Conservation (phyloP, 2,113 vertebrate genomes). For the Mustela lutreola region DNA sequence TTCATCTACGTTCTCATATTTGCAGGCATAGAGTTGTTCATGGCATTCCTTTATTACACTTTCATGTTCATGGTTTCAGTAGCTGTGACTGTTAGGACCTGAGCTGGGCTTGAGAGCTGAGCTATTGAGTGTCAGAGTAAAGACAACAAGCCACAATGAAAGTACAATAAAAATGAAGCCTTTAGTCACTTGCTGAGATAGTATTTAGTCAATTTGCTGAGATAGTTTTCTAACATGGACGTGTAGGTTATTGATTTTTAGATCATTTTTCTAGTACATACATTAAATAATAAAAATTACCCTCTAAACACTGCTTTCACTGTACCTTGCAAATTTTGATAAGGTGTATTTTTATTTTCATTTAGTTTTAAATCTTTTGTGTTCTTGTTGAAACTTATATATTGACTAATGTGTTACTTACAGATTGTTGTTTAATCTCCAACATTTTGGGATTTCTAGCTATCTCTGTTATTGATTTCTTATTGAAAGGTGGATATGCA, state of each 20-base stretch:
- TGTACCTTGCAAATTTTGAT: neutral
- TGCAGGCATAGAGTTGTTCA: neutral
- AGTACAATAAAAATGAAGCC: neutral
- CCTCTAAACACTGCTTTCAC: neutral
- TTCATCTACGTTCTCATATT: neutral
- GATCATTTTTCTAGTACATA: neutral
- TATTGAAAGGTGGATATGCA: neutral
- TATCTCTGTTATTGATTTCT: neutral
- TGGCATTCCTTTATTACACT: neutral
- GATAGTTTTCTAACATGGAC: neutral
- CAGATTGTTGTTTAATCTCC: neutral
- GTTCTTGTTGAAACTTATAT: neutral
- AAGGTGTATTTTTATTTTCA: neutral
- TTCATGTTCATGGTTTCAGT: neutral
- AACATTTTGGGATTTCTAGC: neutral
- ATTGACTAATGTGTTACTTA: neutral
- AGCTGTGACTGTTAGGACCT: neutral
- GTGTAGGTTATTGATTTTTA: neutral
- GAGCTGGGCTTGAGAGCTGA: neutral
- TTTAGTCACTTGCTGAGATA: neutral
- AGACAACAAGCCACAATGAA: neutral
- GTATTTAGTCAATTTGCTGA: no score
- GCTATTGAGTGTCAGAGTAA: neutral
- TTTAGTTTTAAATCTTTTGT: neutral
- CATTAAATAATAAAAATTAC: neutral